These are phyloP conservation scores for Lanistes nyassanus DNA, from an alignment of 1,140 invertebrate genomes.

Conservation along the genomic window DNA sequence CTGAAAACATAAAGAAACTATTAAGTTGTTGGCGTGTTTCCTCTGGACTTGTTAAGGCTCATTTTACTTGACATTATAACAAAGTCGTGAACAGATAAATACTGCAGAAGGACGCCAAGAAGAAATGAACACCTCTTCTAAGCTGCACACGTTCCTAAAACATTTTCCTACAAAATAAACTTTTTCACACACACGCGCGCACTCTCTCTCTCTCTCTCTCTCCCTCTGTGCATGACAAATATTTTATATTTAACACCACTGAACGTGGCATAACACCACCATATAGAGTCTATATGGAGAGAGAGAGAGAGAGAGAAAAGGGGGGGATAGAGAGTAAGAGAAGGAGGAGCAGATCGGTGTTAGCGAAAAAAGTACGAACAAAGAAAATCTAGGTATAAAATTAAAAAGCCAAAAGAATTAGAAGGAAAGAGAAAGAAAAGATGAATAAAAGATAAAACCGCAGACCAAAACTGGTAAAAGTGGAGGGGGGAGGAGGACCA, in stretches of 20 bases:
- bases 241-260: background rate
- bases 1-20: background rate
- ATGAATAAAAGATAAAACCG: background rate
- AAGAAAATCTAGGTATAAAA: background rate
- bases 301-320: constrained; percentile 12
- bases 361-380: background rate
- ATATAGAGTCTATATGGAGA: background rate
- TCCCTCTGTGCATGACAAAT: no score
- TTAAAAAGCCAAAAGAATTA: background rate
- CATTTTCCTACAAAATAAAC: no score
- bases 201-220: no score
- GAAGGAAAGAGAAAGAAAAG: background rate
- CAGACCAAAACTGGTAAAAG: background rate
- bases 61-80: no score
- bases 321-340: background rate
- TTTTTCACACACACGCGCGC: no score
- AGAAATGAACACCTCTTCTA: no score
- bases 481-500: background rate
- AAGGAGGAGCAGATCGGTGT: background rate
- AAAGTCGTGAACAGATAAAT: no score
- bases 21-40: no score
- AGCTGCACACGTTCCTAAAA: no score
- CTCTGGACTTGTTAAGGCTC: no score
- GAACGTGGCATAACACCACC: background rate
- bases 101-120: no score